A percentile compares a stretch with the other conserved stretches of the same genome.
Evolutionary conservation across 1,140 invertebrate species (phyloP).

Genomic region (Drosophila lini): DNA sequence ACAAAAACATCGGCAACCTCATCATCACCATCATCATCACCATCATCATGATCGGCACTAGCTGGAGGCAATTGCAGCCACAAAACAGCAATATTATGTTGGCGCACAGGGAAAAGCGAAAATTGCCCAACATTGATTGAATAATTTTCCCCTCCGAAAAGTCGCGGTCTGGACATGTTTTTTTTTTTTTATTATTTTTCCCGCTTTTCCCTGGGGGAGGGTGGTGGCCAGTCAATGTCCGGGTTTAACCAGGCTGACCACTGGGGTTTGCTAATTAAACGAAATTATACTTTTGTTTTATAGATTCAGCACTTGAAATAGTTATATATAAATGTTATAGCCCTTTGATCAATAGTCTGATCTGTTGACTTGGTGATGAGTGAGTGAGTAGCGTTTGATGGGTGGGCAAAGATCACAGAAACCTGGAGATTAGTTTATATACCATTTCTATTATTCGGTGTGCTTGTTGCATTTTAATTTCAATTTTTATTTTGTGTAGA

Average conservation of each 20-base stretch:
- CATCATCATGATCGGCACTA: conserved; percentile 22
- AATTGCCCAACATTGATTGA: conserved; percentile 80
- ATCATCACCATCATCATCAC: conserved; percentile 26
- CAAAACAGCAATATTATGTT: conserved; percentile 64
- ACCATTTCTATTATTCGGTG: neutral
- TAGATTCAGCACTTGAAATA: neutral
- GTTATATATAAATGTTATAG: neutral
- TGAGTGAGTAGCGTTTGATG: neutral
- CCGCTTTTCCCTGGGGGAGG: conserved; percentile 5
- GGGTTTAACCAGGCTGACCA: conserved; percentile 10
- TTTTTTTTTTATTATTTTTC: conserved; percentile 16
- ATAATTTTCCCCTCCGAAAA: conserved; percentile 66
- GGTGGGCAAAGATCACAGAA: conserved; percentile 5
- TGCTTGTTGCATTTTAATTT: conserved; percentile 10
- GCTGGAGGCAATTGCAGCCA: conserved; percentile 40
- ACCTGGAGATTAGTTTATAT: too few relatives aligned
- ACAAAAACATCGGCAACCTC: conserved; percentile 45
- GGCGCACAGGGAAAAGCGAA: conserved; percentile 49
- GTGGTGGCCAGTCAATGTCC: conserved; percentile 35
- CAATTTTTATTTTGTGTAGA: neutral
- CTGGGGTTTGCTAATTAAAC: conserved; percentile 1
- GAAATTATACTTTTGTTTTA: conserved; percentile 1
- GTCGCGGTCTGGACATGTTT: conserved; percentile 28
- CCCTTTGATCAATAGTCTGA: neutral
- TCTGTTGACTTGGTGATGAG: too few relatives aligned